Evolutionary conservation across 1,140 invertebrate genomes (phyloP).

Genomic region (Dinothrombium tinctorium): DNA sequence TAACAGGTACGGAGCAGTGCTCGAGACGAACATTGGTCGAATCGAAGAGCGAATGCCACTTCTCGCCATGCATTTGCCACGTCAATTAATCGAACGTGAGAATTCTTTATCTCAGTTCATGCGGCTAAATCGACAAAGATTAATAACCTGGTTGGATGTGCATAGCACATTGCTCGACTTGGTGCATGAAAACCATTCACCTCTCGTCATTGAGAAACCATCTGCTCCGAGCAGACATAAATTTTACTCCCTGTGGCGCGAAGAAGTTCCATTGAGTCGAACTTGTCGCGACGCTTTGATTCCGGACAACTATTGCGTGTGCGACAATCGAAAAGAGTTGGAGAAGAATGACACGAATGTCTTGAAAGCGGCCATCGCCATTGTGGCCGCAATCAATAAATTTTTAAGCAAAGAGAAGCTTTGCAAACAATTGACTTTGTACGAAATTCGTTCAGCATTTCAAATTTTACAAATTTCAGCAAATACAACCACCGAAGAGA

Average conservation of each 20-base stretch:
- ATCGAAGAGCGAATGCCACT: slow-evolving; percentile 20
- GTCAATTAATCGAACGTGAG: slow-evolving; percentile 11
- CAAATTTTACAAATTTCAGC: too few species aligned
- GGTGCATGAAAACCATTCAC: slow-evolving; percentile 2
- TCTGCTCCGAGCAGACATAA: too few species aligned
- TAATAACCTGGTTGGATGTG: slow-evolving; percentile 16
- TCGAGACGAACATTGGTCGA: slow-evolving; percentile 15
- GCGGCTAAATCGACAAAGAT: slow-evolving; percentile 7
- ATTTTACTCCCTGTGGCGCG: not conserved
- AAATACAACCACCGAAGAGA: too few species aligned
- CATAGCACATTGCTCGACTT: slow-evolving; percentile 16
- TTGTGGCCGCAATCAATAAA: too few species aligned
- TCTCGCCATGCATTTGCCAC: slow-evolving; percentile 15
- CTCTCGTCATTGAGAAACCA: too few species aligned
- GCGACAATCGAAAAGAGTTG: too few species aligned
- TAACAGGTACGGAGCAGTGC: slow-evolving; percentile 12
- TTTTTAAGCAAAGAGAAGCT: too few species aligned
- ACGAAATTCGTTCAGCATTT: too few species aligned
- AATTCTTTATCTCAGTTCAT: slow-evolving; percentile 8
- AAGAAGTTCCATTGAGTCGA: slow-evolving; percentile 6
- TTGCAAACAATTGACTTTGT: too few species aligned
- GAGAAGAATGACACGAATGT: too few species aligned
- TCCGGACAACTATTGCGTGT: slow-evolving; percentile 7
- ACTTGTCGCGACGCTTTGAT: slow-evolving; percentile 8
- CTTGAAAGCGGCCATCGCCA: too few species aligned